Evolutionary conservation across 2,888 invertebrate species (phyloP).

Genomic region (Pseudococcus viburni): DNA sequence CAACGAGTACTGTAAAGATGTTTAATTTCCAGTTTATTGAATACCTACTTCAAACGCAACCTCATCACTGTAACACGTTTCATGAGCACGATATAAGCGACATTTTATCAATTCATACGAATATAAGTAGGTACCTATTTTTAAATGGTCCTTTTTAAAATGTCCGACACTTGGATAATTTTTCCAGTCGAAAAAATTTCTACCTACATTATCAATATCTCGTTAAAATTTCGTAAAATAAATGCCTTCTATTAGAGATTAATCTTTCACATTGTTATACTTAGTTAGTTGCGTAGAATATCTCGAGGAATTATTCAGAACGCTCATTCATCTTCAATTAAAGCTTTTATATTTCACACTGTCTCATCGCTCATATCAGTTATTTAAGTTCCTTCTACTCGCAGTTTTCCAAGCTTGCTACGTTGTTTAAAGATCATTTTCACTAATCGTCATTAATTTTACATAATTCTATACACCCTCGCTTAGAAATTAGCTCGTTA

Average conservation of each 20-base stretch:
- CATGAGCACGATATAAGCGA: no score
- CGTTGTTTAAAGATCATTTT: constrained; percentile 17
- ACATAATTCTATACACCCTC: constrained; percentile 4
- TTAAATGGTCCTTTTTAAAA: neutral
- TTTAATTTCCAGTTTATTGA: constrained; percentile 9
- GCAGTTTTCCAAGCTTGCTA: neutral
- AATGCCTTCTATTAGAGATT: neutral
- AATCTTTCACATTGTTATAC: constrained; percentile 12
- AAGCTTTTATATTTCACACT: constrained; percentile 17
- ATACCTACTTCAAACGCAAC: neutral
- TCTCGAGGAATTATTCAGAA: constrained; percentile 16
- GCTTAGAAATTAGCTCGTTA: neutral
- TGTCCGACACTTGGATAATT: neutral
- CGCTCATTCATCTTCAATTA: constrained; percentile 22
- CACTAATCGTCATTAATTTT: constrained; percentile 35
- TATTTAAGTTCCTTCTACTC: neutral
- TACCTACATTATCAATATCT: neutral
- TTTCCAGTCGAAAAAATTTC: neutral
- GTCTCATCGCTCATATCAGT: constrained; percentile 23
- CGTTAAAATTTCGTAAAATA: neutral
- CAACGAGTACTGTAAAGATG: neutral
- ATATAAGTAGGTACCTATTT: no score
- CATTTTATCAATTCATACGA: no score
- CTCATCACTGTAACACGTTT: no score
- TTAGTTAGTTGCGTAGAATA: neutral